Conservation (phyloP, 2,888 invertebrate genomes). For the Pristionchus arcanus region DNA sequence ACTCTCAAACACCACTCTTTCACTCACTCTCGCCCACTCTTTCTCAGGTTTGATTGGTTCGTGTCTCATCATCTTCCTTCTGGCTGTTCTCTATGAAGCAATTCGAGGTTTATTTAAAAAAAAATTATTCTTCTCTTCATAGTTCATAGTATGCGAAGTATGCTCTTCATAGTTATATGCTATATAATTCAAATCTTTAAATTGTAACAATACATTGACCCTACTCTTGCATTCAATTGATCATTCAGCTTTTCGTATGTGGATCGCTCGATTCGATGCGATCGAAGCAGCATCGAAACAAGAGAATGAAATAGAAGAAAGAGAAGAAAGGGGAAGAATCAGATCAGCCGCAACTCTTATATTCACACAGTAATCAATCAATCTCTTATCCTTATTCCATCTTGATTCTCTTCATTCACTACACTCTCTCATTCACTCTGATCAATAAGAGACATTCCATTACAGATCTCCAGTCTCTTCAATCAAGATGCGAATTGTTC, state of each 20-base stretch:
- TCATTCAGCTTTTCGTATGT: constrained; percentile 41
- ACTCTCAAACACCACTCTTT: too few relatives aligned
- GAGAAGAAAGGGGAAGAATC: background rate
- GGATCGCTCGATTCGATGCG: constrained; percentile 35
- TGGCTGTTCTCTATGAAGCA: constrained; percentile 38
- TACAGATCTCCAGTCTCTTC: constrained; percentile 47
- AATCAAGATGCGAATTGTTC: constrained; percentile 41
- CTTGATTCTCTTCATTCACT: background rate
- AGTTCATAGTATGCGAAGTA: too few relatives aligned
- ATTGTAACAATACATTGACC: background rate
- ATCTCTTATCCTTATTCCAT: background rate
- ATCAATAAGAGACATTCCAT: background rate
- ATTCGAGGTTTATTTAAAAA: constrained; percentile 35
- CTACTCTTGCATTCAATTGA: background rate
- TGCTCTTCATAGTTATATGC: background rate
- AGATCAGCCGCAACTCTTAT: constrained; percentile 38
- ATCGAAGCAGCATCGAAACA: background rate
- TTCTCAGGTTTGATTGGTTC: constrained; percentile 40
- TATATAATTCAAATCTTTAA: background rate
- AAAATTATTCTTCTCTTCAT: background rate
- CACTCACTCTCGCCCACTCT: too few relatives aligned
- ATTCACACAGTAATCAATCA: constrained; percentile 41
- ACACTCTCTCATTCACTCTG: background rate
- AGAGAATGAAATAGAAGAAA: background rate
- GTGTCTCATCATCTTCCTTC: constrained; percentile 37